Conservation (phyloP, 2,888 invertebrate species). For the Toxonevra muliebris region DNA sequence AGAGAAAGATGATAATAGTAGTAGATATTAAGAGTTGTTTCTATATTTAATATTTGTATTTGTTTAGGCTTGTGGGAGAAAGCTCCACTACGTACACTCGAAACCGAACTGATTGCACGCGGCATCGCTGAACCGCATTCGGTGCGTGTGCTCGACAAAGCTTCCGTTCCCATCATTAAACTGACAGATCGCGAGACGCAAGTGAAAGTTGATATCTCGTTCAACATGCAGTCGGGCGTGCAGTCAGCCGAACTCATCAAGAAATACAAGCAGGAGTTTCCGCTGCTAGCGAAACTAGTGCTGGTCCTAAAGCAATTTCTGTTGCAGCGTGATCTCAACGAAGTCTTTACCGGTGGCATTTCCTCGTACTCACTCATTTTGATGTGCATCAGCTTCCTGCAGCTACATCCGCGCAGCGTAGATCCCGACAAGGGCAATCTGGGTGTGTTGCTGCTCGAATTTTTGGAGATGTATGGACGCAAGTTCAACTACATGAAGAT, state of each 20-base stretch:
- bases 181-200: conserved; percentile 83
- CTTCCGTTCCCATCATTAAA: conserved; percentile 98
- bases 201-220: conserved; percentile 97
- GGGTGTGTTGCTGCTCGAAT: conserved; percentile 94
- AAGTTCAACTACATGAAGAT: conserved; percentile 95
- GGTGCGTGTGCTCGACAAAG: conserved; percentile 96
- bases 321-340: conserved; percentile 96
- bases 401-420: conserved; percentile 88
- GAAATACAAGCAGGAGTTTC: conserved; percentile 87
- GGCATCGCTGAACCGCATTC: conserved; percentile 89
- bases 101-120: conserved; percentile 87
- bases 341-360: conserved; percentile 98
- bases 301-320: conserved; percentile 99
- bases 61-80: conserved; percentile 79
- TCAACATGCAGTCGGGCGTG: conserved; percentile 98
- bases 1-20: background rate
- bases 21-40: background rate
- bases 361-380: conserved; percentile 98
- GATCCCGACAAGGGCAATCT: conserved; percentile 79
- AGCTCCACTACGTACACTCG: conserved; percentile 89
- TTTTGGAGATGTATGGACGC: conserved; percentile 96
- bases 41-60: background rate
- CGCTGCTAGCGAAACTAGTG: conserved; percentile 91
- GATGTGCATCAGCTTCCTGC: conserved; percentile 97
- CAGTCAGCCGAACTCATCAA: conserved; percentile 96